phyloP scores from a whole-genome alignment of 1,140 invertebrate genomes.

The Drosophila sucinea region DNA sequence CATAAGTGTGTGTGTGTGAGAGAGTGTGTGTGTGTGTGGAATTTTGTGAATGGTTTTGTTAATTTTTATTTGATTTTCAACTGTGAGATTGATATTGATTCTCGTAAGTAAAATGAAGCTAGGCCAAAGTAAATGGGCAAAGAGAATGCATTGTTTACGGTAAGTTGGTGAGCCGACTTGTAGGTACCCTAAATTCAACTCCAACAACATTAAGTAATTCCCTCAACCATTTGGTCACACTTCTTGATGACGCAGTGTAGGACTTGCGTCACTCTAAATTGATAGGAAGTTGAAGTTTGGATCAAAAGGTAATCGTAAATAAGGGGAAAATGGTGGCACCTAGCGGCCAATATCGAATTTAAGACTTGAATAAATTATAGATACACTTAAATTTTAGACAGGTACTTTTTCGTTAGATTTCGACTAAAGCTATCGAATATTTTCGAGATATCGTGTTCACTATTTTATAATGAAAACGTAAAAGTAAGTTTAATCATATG shows the following conservation, averaged over 20 bases:
- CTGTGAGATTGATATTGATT: conserved; percentile 4
- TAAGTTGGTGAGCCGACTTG: not conserved
- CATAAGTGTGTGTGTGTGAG: conserved; percentile 23
- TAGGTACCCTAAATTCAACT: not conserved
- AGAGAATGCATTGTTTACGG: not conserved
- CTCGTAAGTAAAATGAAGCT: not conserved
- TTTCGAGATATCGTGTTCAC: too few species aligned
- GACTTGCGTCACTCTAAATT: too few species aligned
- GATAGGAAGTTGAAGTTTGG: too few species aligned
- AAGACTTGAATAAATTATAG: too few species aligned
- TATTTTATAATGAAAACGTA: too few species aligned
- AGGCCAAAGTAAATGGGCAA: conserved; percentile 7
- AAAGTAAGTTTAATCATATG: too few species aligned
- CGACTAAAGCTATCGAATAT: too few species aligned
- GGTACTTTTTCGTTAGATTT: too few species aligned
- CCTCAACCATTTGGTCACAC: not conserved
- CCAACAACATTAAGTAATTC: not conserved
- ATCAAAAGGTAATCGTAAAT: too few species aligned
- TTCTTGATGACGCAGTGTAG: not conserved
- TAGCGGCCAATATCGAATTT: too few species aligned
- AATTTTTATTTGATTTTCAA: conserved; percentile 14
- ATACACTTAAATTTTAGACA: too few species aligned
- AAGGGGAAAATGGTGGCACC: too few species aligned
- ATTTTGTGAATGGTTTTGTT: conserved; percentile 3
- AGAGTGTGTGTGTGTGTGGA: conserved; percentile 4